phyloP scores from a whole-genome alignment of 2,888 invertebrate genomes.

The Eupelmus urozonus region DNA sequence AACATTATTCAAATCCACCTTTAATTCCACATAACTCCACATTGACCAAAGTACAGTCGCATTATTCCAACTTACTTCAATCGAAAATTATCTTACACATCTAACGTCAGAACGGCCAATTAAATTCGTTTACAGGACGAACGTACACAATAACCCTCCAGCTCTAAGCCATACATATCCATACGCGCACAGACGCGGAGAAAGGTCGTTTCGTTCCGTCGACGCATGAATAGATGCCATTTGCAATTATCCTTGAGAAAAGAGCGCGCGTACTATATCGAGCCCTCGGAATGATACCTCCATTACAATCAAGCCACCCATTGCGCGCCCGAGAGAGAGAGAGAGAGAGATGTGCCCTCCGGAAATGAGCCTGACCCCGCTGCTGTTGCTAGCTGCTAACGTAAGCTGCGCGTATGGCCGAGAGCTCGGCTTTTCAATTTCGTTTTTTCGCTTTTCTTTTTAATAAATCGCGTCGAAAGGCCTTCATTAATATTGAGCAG shows the following conservation, averaged over 20 bases:
- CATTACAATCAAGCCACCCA: conserved; percentile 76
- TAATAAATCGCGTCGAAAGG: conserved; percentile 44
- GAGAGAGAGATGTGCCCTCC: conserved; percentile 53
- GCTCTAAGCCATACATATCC: no score
- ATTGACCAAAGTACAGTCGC: no score
- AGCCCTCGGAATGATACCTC: conserved; percentile 74
- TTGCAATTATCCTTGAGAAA: conserved; percentile 74
- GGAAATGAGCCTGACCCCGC: conserved; percentile 61
- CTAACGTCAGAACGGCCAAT: conserved; percentile 16
- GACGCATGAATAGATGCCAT: conserved; percentile 70
- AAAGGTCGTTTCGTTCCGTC: conserved; percentile 25
- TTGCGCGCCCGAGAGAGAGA: conserved; percentile 64
- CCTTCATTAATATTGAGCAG: conserved; percentile 47
- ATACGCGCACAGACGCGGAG: not conserved
- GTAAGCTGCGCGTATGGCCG: not conserved
- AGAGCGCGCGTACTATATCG: conserved; percentile 69
- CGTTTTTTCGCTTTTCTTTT: conserved; percentile 11
- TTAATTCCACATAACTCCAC: no score
- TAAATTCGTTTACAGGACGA: conserved; percentile 22
- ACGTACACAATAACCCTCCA: not conserved
- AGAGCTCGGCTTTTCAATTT: conserved; percentile 47
- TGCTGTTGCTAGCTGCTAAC: conserved; percentile 4
- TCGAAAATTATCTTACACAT: conserved; percentile 2
- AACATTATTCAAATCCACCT: no score
- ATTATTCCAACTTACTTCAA: no score